phyloP scores from a whole-genome alignment of 2,888 invertebrate genomes.

The Bhutanitis thaidina region DNA sequence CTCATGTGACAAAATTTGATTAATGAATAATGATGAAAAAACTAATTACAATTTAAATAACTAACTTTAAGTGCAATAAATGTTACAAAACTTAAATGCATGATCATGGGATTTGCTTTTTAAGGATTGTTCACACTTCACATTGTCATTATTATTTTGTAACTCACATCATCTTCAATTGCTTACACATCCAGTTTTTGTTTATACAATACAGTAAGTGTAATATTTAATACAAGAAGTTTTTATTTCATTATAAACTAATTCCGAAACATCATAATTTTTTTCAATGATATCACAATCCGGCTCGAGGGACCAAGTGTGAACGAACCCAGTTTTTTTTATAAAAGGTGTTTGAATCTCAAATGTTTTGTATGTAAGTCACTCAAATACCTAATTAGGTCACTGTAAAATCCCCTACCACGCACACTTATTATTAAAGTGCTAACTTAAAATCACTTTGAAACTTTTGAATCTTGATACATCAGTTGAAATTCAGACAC shows the following conservation, averaged over 20 bases:
- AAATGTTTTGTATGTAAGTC: not conserved
- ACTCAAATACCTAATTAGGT: no score
- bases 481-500: not conserved
- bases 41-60: no score
- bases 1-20: not conserved
- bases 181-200: no score
- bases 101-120: slow-evolving; percentile 42
- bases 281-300: not conserved
- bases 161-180: no score
- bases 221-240: no score
- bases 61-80: slow-evolving; percentile 19
- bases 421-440: not conserved
- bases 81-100: slow-evolving; percentile 22
- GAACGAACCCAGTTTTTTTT: slow-evolving; percentile 23
- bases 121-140: slow-evolving; percentile 13
- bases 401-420: no score
- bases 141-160: not conserved
- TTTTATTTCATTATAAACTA: no score
- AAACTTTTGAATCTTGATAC: not conserved
- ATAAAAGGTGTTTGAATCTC: slow-evolving; percentile 10
- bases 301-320: slow-evolving; percentile 21
- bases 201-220: no score
- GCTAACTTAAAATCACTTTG: not conserved
- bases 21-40: no score
- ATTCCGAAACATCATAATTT: no score